phyloP scores from a whole-genome alignment of 1,140 invertebrate genomes.

The Drusus annulatus region DNA sequence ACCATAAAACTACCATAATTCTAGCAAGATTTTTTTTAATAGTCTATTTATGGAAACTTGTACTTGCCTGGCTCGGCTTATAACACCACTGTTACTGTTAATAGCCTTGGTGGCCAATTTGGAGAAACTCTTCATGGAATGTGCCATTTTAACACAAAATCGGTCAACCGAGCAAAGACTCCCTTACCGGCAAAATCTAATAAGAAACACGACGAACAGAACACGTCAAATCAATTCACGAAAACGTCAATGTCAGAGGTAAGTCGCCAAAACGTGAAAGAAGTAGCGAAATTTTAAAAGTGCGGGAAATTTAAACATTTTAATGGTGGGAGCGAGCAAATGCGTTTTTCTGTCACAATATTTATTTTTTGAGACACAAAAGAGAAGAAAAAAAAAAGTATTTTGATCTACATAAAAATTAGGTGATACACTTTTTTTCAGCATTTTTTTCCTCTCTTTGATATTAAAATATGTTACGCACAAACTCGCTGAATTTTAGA shows the following conservation, averaged over 20 bases:
- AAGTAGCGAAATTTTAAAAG: constrained; percentile 6
- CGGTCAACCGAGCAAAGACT: too few relatives aligned
- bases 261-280: background rate
- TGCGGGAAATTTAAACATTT: background rate
- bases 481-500: too few relatives aligned
- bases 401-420: too few relatives aligned
- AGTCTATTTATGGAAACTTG: constrained; percentile 20
- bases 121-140: constrained; percentile 40
- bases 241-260: background rate
- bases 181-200: constrained; percentile 17
- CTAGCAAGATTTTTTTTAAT: background rate
- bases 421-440: too few relatives aligned
- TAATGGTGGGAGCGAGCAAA: background rate
- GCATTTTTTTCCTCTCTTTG: too few relatives aligned
- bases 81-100: constrained; percentile 32
- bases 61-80: constrained; percentile 45
- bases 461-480: too few relatives aligned
- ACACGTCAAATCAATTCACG: background rate
- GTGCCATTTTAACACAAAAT: constrained; percentile 28
- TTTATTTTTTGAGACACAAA: too few relatives aligned
- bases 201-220: constrained; percentile 22
- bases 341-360: too few relatives aligned
- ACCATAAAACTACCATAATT: background rate
- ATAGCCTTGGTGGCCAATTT: constrained; percentile 35
- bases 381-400: too few relatives aligned